Evolutionary conservation across 1,140 invertebrate species (phyloP).

Genomic region (Saccostrea cuccullata): DNA sequence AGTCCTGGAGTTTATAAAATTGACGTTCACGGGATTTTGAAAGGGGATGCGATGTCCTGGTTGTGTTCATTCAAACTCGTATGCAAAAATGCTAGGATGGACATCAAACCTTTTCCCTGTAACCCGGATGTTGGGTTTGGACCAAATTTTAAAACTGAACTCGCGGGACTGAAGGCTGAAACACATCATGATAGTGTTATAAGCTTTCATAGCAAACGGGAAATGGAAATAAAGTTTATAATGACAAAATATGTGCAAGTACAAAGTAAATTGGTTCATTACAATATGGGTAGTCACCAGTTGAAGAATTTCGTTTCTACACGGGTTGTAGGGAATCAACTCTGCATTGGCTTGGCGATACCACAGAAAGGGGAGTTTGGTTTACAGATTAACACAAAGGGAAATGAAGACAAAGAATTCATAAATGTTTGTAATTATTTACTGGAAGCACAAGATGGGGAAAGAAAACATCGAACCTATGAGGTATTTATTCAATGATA

Average conservation of each 20-base stretch:
- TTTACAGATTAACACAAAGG: conserved; percentile 48
- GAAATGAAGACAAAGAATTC: conserved; percentile 28
- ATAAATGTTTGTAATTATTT: conserved; percentile 57
- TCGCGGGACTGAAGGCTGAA: conserved; percentile 38
- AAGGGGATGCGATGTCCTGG: not conserved
- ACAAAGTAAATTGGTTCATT: conserved; percentile 54
- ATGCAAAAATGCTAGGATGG: conserved; percentile 44
- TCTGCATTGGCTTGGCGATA: conserved; percentile 49
- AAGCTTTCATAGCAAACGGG: conserved; percentile 41
- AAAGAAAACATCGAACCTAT: conserved; percentile 10
- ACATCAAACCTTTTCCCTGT: conserved; percentile 44
- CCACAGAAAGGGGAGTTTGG: conserved; percentile 55
- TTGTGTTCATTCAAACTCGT: conserved; percentile 56
- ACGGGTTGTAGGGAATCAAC: conserved; percentile 14
- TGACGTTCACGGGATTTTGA: conserved; percentile 8
- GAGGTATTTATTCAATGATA: not conserved
- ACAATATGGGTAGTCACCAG: conserved; percentile 20
- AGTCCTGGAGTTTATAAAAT: conserved; percentile 53
- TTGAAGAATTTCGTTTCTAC: conserved; percentile 44
- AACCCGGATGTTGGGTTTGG: conserved; percentile 54
- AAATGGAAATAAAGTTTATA: conserved; percentile 56
- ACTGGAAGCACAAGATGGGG: conserved; percentile 10
- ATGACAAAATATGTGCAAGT: conserved; percentile 51
- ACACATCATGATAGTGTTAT: conserved; percentile 55
- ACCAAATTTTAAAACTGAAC: conserved; percentile 41